phyloP scores from a whole-genome alignment of 2,888 invertebrate genomes.

The Orchesellides sinensis region DNA sequence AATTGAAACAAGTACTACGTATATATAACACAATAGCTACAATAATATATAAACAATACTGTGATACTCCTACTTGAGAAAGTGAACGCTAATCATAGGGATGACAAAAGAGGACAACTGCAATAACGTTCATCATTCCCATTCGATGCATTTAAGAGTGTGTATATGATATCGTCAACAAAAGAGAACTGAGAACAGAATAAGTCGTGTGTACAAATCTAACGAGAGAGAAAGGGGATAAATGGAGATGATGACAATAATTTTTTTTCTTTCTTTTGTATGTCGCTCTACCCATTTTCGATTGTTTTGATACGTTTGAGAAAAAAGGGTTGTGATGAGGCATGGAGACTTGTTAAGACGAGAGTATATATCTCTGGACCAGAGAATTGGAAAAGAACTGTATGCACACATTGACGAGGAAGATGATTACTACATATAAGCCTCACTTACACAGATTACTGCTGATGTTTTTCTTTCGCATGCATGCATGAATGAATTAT shows the following conservation, averaged over 20 bases:
- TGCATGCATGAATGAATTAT: conserved; percentile 58
- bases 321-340: conserved; percentile 39
- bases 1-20: conserved; percentile 47
- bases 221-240: not conserved
- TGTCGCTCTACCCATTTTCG: conserved; percentile 40
- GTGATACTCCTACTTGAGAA: conserved; percentile 48
- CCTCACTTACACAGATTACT: conserved; percentile 63
- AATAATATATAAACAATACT: conserved; percentile 4
- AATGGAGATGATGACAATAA: conserved; percentile 33
- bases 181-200: conserved; percentile 22
- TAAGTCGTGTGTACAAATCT: conserved; percentile 35
- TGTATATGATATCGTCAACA: conserved; percentile 41
- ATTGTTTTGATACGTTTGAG: conserved; percentile 46
- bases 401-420: conserved; percentile 17
- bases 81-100: conserved; percentile 59
- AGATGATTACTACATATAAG: conserved; percentile 37
- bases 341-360: conserved; percentile 3
- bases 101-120: conserved; percentile 60
- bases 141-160: conserved; percentile 40
- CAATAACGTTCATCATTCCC: conserved; percentile 53
- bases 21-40: conserved; percentile 11
- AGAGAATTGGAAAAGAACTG: not conserved
- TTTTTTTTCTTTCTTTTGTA: conserved; percentile 4
- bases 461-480: conserved; percentile 62
- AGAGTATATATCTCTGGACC: not conserved